phyloP scores from a whole-genome alignment of 2,888 invertebrate species.

The Brachypalpus laphriformis region DNA sequence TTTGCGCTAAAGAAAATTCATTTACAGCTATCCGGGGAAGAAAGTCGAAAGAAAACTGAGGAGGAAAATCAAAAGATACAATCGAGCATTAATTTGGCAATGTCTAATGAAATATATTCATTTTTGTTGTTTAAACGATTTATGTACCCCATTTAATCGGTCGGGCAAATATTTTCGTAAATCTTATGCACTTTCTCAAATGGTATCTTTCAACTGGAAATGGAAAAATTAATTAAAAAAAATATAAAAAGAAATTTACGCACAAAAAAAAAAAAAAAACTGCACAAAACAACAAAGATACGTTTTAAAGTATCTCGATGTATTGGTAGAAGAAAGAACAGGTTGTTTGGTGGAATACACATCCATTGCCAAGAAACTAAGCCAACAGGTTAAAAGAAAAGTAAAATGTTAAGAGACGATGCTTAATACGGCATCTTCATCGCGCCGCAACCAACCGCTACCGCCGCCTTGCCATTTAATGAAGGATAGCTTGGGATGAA shows the following conservation, averaged over 20 bases:
- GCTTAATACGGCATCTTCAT: slow-evolving; percentile 13
- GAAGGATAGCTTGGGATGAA: slow-evolving; percentile 30
- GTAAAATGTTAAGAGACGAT: slow-evolving; percentile 57
- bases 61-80: not conserved
- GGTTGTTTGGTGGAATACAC: slow-evolving; percentile 39
- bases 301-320: slow-evolving; percentile 4
- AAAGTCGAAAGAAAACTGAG: slow-evolving; percentile 25
- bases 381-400: slow-evolving; percentile 66
- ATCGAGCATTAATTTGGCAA: slow-evolving; percentile 27
- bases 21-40: slow-evolving; percentile 30
- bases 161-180: slow-evolving; percentile 45
- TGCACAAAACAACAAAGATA: slow-evolving; percentile 31
- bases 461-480: slow-evolving; percentile 11
- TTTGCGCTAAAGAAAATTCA: slow-evolving; percentile 31
- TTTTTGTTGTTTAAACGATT: slow-evolving; percentile 64
- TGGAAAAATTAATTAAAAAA: slow-evolving; percentile 71
- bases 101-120: slow-evolving; percentile 6
- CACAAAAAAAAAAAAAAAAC: slow-evolving; percentile 52
- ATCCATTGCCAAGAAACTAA: slow-evolving; percentile 41
- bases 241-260: slow-evolving; percentile 71
- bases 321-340: slow-evolving; percentile 46
- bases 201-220: slow-evolving; percentile 56
- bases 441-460: not conserved
- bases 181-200: slow-evolving; percentile 71
- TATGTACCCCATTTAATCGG: slow-evolving; percentile 70